These are phyloP conservation scores for Mycetomoellerius zeteki DNA, from an alignment of 1,140 invertebrate genomes.

Conservation along the genomic window DNA sequence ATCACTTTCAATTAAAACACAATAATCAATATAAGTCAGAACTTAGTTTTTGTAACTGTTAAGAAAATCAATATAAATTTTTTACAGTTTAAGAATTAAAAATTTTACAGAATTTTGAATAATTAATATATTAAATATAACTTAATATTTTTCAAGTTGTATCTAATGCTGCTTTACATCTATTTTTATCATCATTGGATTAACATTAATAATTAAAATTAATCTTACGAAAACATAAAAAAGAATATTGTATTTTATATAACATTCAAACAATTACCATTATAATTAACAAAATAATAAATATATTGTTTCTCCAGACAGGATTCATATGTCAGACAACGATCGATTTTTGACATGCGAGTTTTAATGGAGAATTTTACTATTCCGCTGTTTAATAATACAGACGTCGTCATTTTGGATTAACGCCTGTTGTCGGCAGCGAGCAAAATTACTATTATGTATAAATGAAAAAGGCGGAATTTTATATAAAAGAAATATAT, in stretches of 20 bases:
- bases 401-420: conserved; percentile 62
- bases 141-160: background rate
- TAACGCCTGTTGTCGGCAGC: conserved; percentile 79
- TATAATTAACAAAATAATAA: conserved; percentile 5
- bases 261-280: too few relatives aligned
- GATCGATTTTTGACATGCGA: conserved; percentile 79
- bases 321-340: conserved; percentile 79
- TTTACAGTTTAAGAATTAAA: background rate
- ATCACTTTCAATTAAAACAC: background rate
- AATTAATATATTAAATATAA: background rate
- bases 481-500: too few relatives aligned
- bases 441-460: conserved; percentile 57
- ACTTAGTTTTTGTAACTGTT: background rate
- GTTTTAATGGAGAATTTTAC: conserved; percentile 82
- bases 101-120: background rate
- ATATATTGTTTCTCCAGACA: conserved; percentile 81
- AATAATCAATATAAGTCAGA: background rate
- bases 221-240: background rate
- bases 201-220: too few relatives aligned
- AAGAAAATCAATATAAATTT: background rate
- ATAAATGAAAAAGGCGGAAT: too few relatives aligned
- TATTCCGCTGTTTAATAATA: conserved; percentile 79
- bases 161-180: background rate
- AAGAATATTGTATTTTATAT: too few relatives aligned
- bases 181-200: too few relatives aligned